These are phyloP conservation scores for Syncerus caffer DNA, from an alignment of 2,797 vertebrate species.

Conservation along the genomic window DNA sequence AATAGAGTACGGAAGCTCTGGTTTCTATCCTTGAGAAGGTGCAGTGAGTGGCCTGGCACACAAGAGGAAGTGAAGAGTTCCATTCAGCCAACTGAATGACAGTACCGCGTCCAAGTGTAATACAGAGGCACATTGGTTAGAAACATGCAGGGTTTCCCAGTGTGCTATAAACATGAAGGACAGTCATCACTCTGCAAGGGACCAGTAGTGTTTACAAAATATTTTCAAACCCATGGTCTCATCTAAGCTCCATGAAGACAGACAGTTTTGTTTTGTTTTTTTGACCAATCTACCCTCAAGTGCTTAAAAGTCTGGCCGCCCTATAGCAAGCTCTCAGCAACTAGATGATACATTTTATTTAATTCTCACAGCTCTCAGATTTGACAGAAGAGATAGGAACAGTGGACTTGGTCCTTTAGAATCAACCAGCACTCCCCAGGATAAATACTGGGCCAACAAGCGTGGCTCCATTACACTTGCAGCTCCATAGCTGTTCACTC, in stretches of 20 bases:
- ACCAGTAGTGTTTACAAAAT: background rate
- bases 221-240: background rate
- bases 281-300: background rate
- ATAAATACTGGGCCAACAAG: background rate
- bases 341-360: background rate
- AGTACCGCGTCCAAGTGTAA: background rate
- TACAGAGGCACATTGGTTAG: background rate
- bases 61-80: background rate
- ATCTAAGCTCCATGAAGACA: background rate
- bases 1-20: background rate
- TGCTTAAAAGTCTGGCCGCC: background rate
- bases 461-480: background rate
- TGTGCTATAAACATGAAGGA: background rate
- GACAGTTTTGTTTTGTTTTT: conserved; percentile 5
- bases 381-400: background rate
- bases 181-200: background rate
- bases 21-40: background rate
- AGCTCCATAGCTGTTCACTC: background rate
- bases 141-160: background rate
- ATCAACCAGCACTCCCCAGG: background rate
- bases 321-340: background rate
- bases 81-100: background rate
- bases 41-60: background rate
- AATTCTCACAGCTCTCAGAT: background rate
- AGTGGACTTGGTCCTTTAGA: background rate